Evolutionary conservation across 2,113 vertebrate species (phyloP), one percentile per base, ranked within the genome.

Genomic region (Amphilophus citrinellus): DNA sequence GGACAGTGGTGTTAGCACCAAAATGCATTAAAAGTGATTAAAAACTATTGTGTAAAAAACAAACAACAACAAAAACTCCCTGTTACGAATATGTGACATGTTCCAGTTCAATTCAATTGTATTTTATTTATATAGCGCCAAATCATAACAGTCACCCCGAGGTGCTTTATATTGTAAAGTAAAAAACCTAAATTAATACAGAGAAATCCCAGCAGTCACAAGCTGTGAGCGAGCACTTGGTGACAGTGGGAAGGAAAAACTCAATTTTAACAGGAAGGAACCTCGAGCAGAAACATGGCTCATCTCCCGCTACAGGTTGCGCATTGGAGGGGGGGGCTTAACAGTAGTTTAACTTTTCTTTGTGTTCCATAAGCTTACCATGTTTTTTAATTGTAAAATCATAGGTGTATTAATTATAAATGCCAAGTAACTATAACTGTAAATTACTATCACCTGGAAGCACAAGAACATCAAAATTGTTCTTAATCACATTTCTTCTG

Each of bases 51-150:
- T 47, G 27, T 27, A 6, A 10, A 30, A 30, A 30, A 27, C 24
- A 27, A 27, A 27, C 27, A 27, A 27, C 2, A 27, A 27, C 27
- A 68, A 68, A 18, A 27, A 11, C 8, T 18, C 42, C 42, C 22
- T 68, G 47, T 1, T 3, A 50, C 9, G 47, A 5, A 68, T 0
- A 30, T 68, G 42, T 47, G 22, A 18, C 22, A 27, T 68, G 42
- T 15, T 68, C 39, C 35, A 35, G 35, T 30, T 30, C 30, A 30
- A 35, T 35, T 35, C 35, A 35, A 35, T 35, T 35, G 2, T 7
- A 35, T 35, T 35, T 6, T 35, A 35, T 35, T 35, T 35, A 35
- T 35, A 35, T 7, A 35, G 35, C 3, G 35, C 35, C 35, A 35
- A 35, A 35, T 35, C 35, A 35, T 4, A 35, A 35, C 35, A 35